Evolutionary conservation across 1,140 invertebrate genomes (phyloP), one percentile per base, ranked within the genome.

Genomic region (Physella acuta): DNA sequence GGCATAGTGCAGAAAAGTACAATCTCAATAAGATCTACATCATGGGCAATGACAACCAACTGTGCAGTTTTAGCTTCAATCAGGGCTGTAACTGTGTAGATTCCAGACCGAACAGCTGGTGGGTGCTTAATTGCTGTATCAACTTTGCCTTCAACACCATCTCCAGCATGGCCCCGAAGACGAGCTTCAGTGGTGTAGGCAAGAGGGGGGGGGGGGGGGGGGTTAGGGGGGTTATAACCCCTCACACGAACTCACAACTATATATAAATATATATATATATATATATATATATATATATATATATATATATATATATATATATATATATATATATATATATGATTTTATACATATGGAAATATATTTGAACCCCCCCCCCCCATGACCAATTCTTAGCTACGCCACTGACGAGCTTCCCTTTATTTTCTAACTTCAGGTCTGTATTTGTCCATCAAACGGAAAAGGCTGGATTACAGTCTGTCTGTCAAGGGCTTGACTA

Each of bases 51-150:
- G 71, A 98, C 91, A 49, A 99, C 98, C 63, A 99, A 88, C 83
- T 96, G 93, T 64, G 97, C 97, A 87, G 98, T 98, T 87, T 99
- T 99, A 88, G 98, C 94, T 85, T 99, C 97, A 28, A 99, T 91
- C 62, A 98, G 88, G 69, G 92, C 93, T 61, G 95, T 98, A 14
- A 99, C 95, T 1, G 92, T 93, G 87, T 99, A 99, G 79, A 93
- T 91, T 72, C 98, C 97, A 80, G 80, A 86, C 64, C 92, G 89
- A 39, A 99, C 44, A 49, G n/a, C 44, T 11, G 92, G 44, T n/a
- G 11, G 44, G 44, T 14, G n/a, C 44, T 56, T 56, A 14, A 11
- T n/a, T 56, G 16, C 14, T 26, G 11, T 56, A 11, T 56, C 14
- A 28, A 28, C 53, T 56, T 56, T 28, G 28, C 16, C 28, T 16